Conservation (phyloP, 1,140 invertebrate genomes). For the Nebria ingens region DNA sequence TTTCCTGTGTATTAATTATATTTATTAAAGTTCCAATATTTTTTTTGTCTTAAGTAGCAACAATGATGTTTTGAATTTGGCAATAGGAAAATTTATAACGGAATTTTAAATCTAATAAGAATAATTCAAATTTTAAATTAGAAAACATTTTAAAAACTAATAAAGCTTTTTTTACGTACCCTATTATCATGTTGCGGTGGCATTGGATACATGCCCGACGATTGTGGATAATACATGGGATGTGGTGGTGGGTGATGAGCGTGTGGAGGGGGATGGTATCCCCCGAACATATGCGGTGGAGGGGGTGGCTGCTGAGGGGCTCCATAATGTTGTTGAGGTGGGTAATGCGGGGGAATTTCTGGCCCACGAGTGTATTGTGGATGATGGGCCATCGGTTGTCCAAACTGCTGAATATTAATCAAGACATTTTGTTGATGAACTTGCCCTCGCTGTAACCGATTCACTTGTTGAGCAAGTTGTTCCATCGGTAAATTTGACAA, state of each 20-base stretch:
- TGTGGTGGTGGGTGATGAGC: not conserved
- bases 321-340: constrained; percentile 22
- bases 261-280: constrained; percentile 31
- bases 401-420: constrained; percentile 34
- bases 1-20: too few species aligned
- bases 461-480: constrained; percentile 32
- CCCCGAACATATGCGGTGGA: constrained; percentile 35
- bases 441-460: constrained; percentile 22
- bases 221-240: constrained; percentile 28
- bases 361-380: constrained; percentile 16
- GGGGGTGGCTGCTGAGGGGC: constrained; percentile 39
- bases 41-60: too few species aligned
- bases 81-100: too few species aligned
- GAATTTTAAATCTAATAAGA: too few species aligned
- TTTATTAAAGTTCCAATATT: too few species aligned
- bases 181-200: not conserved
- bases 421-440: constrained; percentile 35
- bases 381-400: constrained; percentile 19
- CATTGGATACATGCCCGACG: constrained; percentile 23
- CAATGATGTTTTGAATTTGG: too few species aligned
- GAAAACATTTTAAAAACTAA: too few species aligned
- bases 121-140: too few species aligned
- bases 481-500: constrained; percentile 31
- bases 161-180: not conserved
- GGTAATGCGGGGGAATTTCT: constrained; percentile 24